Evolutionary conservation across 2,888 invertebrate genomes (phyloP).

Genomic region (Galerucella pusilla): DNA sequence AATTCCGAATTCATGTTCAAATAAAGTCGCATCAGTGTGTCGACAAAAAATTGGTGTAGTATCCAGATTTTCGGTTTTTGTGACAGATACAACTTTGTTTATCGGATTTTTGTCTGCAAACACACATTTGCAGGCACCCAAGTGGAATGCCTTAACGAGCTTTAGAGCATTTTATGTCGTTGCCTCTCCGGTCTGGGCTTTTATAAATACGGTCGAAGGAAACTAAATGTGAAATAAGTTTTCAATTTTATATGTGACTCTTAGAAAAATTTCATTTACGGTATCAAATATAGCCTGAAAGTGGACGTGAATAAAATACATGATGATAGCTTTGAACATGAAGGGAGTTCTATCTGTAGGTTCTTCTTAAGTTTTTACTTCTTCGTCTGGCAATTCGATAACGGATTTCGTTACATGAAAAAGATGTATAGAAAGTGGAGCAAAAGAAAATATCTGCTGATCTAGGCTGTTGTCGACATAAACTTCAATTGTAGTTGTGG

Average conservation of each 20-base stretch:
- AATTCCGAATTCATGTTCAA: background rate
- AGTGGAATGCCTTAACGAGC: background rate
- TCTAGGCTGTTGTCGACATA: no score
- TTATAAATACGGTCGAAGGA: conserved; percentile 1
- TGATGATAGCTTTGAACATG: no score
- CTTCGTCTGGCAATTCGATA: no score
- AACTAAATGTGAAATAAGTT: conserved; percentile 2
- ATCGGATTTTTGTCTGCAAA: conserved; percentile 8
- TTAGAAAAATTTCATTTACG: no score
- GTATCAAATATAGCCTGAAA: no score
- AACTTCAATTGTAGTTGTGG: no score
- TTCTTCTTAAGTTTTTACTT: no score
- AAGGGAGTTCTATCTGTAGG: no score
- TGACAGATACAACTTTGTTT: conserved; percentile 5
- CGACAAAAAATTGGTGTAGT: background rate
- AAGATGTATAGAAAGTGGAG: no score
- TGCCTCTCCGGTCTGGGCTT: background rate
- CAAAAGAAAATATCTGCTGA: no score
- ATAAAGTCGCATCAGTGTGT: background rate
- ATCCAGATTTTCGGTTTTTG: conserved; percentile 1
- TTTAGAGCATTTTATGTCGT: background rate
- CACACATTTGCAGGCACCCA: background rate
- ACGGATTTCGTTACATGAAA: no score
- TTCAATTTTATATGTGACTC: background rate
- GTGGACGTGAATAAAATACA: no score